Percentiles rank a stretch among this genome's conserved stretches.
Conservation (phyloP, 2,797 vertebrate genomes). For the Glyptemys insculpta region DNA sequence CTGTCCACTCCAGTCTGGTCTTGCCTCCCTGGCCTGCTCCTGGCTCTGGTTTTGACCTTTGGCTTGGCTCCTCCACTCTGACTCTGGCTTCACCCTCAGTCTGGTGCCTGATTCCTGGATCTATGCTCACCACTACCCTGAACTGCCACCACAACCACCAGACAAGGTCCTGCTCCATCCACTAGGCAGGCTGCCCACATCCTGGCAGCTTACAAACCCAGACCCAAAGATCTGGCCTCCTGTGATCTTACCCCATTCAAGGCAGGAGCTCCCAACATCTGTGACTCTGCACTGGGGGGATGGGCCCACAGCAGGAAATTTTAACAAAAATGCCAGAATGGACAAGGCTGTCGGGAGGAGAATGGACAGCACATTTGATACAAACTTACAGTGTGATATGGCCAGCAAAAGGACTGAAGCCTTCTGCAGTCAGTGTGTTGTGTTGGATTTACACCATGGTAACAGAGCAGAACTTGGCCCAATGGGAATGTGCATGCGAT, state of each 20-base stretch:
- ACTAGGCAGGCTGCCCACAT: not conserved
- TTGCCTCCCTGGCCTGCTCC: not conserved
- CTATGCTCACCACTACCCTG: not conserved
- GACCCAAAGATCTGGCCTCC: not conserved
- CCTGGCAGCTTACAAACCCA: not conserved
- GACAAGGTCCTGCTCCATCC: not conserved
- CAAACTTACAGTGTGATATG: not conserved
- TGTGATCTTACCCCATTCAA: not conserved
- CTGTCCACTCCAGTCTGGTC: not conserved
- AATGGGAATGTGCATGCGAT: not conserved
- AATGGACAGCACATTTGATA: not conserved
- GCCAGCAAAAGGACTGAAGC: not conserved
- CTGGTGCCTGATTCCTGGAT: too few relatives aligned
- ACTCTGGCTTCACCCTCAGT: too few relatives aligned
- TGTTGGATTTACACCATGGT: not conserved
- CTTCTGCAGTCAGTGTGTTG: not conserved
- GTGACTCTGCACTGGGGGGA: not conserved
- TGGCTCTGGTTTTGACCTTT: too few relatives aligned
- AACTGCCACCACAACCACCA: not conserved
- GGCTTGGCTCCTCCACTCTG: too few relatives aligned
- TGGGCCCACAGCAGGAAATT: not conserved
- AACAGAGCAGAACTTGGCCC: not conserved
- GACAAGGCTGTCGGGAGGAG: not conserved
- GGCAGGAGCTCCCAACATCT: not conserved
- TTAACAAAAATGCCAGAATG: not conserved